Percentiles rank a stretch among this genome's conserved stretches.
phyloP scores from a whole-genome alignment of 2,888 invertebrate species.

The Dorcus hopei region DNA sequence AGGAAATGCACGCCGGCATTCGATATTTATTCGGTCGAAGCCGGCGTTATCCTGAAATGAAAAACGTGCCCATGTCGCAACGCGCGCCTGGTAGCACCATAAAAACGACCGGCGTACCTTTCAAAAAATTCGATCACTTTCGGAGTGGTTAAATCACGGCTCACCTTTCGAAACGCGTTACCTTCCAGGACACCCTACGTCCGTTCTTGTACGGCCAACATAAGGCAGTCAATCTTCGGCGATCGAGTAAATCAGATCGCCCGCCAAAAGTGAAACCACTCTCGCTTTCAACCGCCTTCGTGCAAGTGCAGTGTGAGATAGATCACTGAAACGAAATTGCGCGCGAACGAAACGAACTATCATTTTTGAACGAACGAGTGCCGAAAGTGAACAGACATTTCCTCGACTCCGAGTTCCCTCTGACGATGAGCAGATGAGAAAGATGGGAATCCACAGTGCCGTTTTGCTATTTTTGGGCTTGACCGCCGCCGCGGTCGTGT shows the following conservation, averaged over 20 bases:
- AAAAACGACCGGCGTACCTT: neutral
- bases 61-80: no score
- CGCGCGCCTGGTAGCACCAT: no score
- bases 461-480: constrained; percentile 18
- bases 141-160: constrained; percentile 8
- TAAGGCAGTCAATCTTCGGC: constrained; percentile 35
- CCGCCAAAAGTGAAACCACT: constrained; percentile 32
- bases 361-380: no score
- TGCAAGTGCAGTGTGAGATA: constrained; percentile 1
- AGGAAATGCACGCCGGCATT: no score
- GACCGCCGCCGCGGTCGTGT: constrained; percentile 14
- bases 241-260: constrained; percentile 36
- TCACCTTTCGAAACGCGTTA: constrained; percentile 20
- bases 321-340: constrained; percentile 8
- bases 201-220: constrained; percentile 9
- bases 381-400: no score
- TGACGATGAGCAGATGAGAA: no score
- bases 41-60: no score
- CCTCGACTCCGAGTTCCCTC: no score
- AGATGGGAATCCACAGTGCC: constrained; percentile 7
- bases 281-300: constrained; percentile 28
- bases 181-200: constrained; percentile 19
- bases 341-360: neutral
- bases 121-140: neutral
- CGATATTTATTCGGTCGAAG: no score